Evolutionary conservation across 2,888 invertebrate species (phyloP), one percentile per base, ranked within the genome.

Genomic region (Bellardia pandia): DNA sequence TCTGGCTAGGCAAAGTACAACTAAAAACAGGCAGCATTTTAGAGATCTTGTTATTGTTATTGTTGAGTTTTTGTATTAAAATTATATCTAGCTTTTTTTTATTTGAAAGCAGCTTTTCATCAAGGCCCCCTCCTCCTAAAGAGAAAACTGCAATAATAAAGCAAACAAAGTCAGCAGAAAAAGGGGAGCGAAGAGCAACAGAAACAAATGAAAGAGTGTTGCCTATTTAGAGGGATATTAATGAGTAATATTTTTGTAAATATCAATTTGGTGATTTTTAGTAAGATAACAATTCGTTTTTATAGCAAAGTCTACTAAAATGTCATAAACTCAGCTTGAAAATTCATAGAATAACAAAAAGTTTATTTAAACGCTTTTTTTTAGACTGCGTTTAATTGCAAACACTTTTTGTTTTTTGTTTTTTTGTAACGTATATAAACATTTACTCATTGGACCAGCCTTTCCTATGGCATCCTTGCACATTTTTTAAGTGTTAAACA

Each of bases 401-500:
- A 2, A 45, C 11, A 11, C 11, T 45, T 45, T 45, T 45, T 13
- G 11, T 45, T 45, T 1, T 9, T 9, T 9, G 13, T 11, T 45
- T 45, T 1, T 9, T 9, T 9, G 13, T 11, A 45, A 45, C 23
- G 23, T 23, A 23, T 23, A 23, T 23, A 23, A 23, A 23, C 9
- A 45, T 45, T 13, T 11, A 33, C 5, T 33, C 33, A 33, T 45
- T 45, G 45, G 45, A 11, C 13, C 13, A 13, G 45, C 13, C 45
- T 45, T 45, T 45, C 4, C 11, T 51, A 51, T 7, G 33, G 71
- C 37, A 53, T 64, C 51, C 74, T 37, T 62, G 48, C 37, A 60
- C 53, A 83, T 72, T 80, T 80, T 84, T 80, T 60, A 86, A 83
- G 83, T 86, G 86, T 83, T 86, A 83, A 86, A 86, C 83, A 86